phyloP scores from a whole-genome alignment of 1,140 invertebrate species.

The Mizuhopecten yessoensis region DNA sequence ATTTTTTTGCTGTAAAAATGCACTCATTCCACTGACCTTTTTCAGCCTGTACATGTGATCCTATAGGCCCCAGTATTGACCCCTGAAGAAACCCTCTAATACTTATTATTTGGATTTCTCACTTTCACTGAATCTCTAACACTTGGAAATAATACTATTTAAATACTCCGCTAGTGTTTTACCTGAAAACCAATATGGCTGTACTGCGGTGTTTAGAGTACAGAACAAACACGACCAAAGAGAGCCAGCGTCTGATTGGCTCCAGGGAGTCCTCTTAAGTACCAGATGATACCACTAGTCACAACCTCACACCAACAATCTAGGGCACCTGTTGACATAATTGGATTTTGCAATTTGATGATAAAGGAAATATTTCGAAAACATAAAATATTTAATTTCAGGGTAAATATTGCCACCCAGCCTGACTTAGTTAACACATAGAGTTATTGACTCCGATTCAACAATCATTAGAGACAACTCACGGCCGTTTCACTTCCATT shows the following conservation, averaged over 20 bases:
- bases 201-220: neutral
- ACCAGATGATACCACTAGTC: neutral
- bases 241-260: neutral
- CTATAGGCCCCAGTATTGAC: too few relatives aligned
- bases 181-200: neutral
- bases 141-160: constrained; percentile 10
- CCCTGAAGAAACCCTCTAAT: neutral
- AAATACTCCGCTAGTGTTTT: neutral
- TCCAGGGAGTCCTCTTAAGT: neutral
- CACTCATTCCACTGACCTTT: too few relatives aligned
- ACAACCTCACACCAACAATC: neutral
- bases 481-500: neutral
- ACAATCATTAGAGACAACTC: neutral
- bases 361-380: neutral
- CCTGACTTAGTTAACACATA: neutral
- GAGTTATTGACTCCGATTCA: constrained; percentile 8
- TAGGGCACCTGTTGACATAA: constrained; percentile 22
- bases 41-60: too few relatives aligned
- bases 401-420: neutral
- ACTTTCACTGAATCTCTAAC: neutral
- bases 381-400: constrained; percentile 36
- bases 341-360: constrained; percentile 28
- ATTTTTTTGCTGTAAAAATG: too few relatives aligned
- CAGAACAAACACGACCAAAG: neutral
- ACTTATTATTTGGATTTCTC: neutral